Conservation (phyloP, 1,140 invertebrate genomes). For the Eupeodes corollae region DNA sequence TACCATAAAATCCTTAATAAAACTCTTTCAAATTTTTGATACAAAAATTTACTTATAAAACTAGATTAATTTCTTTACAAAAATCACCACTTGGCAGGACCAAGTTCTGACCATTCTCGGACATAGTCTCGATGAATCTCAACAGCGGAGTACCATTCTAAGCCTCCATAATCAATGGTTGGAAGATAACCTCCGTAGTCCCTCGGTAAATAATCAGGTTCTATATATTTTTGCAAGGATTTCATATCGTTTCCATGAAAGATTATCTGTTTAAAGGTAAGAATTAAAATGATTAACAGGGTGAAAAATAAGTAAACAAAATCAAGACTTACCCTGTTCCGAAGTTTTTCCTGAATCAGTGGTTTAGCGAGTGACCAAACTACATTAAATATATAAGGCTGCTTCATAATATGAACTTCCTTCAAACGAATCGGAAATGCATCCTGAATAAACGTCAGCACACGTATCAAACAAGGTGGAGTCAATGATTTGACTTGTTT, state of each 20-base stretch:
- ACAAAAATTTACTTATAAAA: too few relatives aligned
- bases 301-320: background rate
- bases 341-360: constrained; percentile 73
- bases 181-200: constrained; percentile 56
- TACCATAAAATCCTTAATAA: too few relatives aligned
- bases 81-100: constrained; percentile 41
- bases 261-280: constrained; percentile 58
- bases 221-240: constrained; percentile 62
- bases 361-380: constrained; percentile 82
- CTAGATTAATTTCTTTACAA: too few relatives aligned
- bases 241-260: constrained; percentile 65
- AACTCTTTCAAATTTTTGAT: too few relatives aligned
- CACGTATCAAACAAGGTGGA: constrained; percentile 57
- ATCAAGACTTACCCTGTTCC: constrained; percentile 52
- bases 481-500: constrained; percentile 60
- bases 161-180: constrained; percentile 59
- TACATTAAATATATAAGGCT: constrained; percentile 78
- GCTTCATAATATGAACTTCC: constrained; percentile 81
- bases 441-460: constrained; percentile 72
- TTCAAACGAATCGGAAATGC: constrained; percentile 80
- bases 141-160: constrained; percentile 60
- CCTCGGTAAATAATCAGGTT: constrained; percentile 56
- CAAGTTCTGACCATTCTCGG: constrained; percentile 52
- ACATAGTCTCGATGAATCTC: constrained; percentile 50
- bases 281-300: too few relatives aligned